Conservation (phyloP, 2,113 vertebrate genomes). For the Halichoerus grypus region DNA sequence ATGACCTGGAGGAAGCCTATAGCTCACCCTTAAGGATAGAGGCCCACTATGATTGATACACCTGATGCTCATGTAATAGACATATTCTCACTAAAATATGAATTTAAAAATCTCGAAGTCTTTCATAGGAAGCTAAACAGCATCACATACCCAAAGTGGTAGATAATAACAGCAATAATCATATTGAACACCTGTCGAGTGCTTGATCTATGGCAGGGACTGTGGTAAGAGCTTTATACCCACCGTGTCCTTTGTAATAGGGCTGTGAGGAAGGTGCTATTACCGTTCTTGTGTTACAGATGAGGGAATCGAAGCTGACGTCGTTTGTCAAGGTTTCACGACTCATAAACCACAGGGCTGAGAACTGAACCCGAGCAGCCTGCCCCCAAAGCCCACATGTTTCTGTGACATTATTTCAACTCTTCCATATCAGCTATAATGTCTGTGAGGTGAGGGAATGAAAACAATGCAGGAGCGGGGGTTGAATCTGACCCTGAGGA, state of each 20-base stretch:
- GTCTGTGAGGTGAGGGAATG: background rate
- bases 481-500: background rate
- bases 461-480: background rate
- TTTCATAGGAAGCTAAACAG: background rate
- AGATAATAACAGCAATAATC: background rate
- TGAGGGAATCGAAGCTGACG: background rate
- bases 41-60: too few species aligned
- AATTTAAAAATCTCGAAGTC: background rate
- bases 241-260: background rate
- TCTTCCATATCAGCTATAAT: accelerated
- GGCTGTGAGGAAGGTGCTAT: background rate
- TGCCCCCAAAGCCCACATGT: background rate
- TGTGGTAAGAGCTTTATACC: background rate
- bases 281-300: background rate
- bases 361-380: background rate
- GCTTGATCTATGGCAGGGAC: background rate
- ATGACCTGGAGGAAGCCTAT: background rate
- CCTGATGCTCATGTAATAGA: background rate
- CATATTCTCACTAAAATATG: background rate
- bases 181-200: background rate
- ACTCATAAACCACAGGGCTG: background rate
- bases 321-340: background rate
- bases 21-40: background rate
- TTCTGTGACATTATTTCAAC: background rate
- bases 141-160: background rate